phyloP scores from a whole-genome alignment of 2,797 vertebrate species.

The Hypotaenidia philippensis region DNA sequence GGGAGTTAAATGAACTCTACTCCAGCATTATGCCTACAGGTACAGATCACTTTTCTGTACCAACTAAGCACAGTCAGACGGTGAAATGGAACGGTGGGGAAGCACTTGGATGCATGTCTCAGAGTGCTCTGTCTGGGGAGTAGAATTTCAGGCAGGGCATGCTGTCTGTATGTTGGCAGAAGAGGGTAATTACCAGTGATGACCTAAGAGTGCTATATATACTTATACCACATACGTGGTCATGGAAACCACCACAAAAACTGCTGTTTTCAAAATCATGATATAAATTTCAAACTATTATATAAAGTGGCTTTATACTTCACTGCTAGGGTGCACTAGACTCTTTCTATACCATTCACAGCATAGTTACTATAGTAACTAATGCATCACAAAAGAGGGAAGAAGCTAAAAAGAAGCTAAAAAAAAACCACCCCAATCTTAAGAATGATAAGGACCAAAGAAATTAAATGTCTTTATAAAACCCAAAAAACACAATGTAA shows the following conservation, averaged over 20 bases:
- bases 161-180: background rate
- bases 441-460: slow-evolving; percentile 42
- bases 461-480: slow-evolving; percentile 10
- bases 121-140: background rate
- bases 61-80: background rate
- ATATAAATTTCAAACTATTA: slow-evolving; percentile 75
- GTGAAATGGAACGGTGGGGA: background rate
- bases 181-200: background rate
- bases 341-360: slow-evolving; percentile 73
- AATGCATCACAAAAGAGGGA: slow-evolving; percentile 71
- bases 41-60: background rate
- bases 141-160: background rate
- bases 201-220: background rate
- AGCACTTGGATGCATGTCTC: background rate
- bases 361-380: slow-evolving; percentile 83
- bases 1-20: background rate
- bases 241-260: slow-evolving; percentile 60
- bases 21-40: background rate
- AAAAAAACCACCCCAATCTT: background rate
- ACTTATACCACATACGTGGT: background rate
- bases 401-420: background rate
- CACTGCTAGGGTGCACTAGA: slow-evolving; percentile 70
- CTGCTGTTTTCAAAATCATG: slow-evolving; percentile 52
- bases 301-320: slow-evolving; percentile 73
- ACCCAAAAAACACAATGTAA: background rate